Evolutionary conservation across 2,888 invertebrate genomes (phyloP).

Genomic region (Aquatica leii): DNA sequence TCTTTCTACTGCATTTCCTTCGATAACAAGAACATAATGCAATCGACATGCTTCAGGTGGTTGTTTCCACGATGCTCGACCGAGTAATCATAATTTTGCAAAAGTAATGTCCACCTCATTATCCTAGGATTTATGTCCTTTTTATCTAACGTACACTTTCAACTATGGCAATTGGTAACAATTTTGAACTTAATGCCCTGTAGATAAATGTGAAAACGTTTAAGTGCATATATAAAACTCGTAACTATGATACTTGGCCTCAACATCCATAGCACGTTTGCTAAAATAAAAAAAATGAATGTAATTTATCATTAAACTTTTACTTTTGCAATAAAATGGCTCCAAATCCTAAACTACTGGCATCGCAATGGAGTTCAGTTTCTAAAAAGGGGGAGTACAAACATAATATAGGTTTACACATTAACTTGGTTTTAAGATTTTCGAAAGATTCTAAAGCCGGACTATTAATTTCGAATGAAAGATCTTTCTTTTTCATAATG

Average conservation of each 20-base stretch:
- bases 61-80: background rate
- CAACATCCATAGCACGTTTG: background rate
- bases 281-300: background rate
- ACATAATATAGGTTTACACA: background rate
- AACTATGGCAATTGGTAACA: background rate
- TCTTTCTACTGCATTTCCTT: no score
- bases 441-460: background rate
- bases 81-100: background rate
- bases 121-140: background rate
- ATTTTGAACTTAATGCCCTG: background rate
- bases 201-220: background rate
- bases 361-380: background rate
- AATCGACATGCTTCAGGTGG: constrained; percentile 6
- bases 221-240: background rate
- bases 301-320: background rate
- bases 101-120: background rate
- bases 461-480: background rate
- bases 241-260: background rate
- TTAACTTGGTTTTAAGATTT: background rate
- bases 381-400: background rate
- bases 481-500: background rate
- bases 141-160: background rate
- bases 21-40: no score
- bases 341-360: background rate
- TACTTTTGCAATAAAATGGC: background rate